Percentiles rank a stretch among this genome's conserved stretches.
phyloP scores from a whole-genome alignment of 2,888 invertebrate genomes.

The Aphodius granarius region DNA sequence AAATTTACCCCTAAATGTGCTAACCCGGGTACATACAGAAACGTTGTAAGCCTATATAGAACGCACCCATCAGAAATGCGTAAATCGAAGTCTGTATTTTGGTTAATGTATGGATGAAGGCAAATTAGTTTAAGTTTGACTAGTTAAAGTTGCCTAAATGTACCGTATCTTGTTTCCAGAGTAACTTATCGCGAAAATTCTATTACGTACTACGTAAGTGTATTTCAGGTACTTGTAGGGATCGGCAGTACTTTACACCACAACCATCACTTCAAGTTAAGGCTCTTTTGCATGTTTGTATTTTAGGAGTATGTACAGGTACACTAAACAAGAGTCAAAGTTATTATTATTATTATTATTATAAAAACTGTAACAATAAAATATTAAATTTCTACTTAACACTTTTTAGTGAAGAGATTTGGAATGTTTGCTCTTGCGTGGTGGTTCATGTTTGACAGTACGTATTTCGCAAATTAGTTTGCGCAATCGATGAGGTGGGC shows the following conservation, averaged over 20 bases:
- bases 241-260: background rate
- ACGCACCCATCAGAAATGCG: background rate
- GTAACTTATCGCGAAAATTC: background rate
- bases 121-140: background rate
- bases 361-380: too few relatives aligned
- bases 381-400: too few relatives aligned
- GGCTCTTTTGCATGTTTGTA: background rate
- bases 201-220: background rate
- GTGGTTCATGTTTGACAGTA: background rate
- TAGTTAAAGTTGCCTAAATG: background rate
- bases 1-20: background rate
- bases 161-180: background rate
- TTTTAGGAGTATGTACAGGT: too few relatives aligned
- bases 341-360: too few relatives aligned
- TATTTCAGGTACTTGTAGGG: background rate
- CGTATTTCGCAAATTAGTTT: conserved; percentile 10
- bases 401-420: too few relatives aligned
- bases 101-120: background rate
- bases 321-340: too few relatives aligned
- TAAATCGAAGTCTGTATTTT: background rate
- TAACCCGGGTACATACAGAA: background rate
- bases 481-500: background rate
- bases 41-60: background rate
- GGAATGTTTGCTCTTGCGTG: too few relatives aligned
- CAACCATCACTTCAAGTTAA: background rate